Evolutionary conservation across 2,797 vertebrate genomes (phyloP), one percentile per base, ranked within the genome.

Genomic region (Euthynnus affinis): DNA sequence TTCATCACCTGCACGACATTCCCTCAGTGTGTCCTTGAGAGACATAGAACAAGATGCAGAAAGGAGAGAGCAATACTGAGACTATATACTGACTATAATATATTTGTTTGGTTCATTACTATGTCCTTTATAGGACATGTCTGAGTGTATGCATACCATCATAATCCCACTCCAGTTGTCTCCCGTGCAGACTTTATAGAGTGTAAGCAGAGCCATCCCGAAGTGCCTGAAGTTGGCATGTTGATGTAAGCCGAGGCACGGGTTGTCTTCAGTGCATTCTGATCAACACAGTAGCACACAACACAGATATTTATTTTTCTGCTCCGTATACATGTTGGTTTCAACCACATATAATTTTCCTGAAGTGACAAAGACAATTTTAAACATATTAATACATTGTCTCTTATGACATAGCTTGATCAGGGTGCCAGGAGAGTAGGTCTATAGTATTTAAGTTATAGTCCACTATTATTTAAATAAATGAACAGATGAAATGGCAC

Each of bases 141-240:
- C 15, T 25, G 46, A 22, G 32, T 20, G 22, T 22, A 17, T n/a
- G 5, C 67, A 20, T 75, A 52, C 83, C 27, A 40, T 71, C 18
- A 86, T 17, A 22, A 80, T 78, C 8, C 0, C 5, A 12, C 65
- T 80, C 77, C 77, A 80, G 42, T 78, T 74, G 74, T 83, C 74
- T n/a, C 77, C 84, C 0, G 77, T 80, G 48, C 70, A 77, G 4
- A 80, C 65, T 40, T 71, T 52, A 25, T 68, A 83, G 5, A 86
- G 74, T 0, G 53, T 52, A 8, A 78, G 57, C 44, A 75, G 37
- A 6, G 71, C 75, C 37, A 44, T 4, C 15, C 74, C 44, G 12
- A 81, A 81, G 18, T 71, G 17, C 5, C 4, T 37, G 29, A 86
- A 80, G 74, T 80, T 77, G 8, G 17, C 0, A 1, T 71, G 0